phyloP scores from a whole-genome alignment of 2,113 vertebrate species.

The Sebastes fasciatus region DNA sequence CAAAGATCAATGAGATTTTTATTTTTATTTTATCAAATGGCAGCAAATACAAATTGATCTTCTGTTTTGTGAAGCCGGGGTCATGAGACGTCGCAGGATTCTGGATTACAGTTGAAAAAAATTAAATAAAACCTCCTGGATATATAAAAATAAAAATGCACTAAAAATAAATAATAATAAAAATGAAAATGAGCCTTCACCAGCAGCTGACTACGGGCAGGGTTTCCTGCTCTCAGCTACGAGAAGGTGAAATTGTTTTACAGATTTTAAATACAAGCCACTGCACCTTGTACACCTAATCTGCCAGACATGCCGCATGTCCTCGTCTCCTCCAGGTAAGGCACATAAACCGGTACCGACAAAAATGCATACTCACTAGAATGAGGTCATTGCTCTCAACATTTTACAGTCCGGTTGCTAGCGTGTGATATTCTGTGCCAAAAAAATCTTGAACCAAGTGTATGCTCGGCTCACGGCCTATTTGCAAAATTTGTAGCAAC shows the following conservation, averaged over 20 bases:
- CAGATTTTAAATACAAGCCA: constrained; percentile 1
- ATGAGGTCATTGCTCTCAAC: neutral
- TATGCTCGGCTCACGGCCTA: neutral
- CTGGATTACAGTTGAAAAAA: neutral
- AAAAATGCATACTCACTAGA: neutral
- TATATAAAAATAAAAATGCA: neutral
- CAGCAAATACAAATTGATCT: neutral
- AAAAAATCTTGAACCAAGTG: neutral
- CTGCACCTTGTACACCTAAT: neutral
- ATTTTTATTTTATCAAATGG: neutral
- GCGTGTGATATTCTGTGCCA: neutral
- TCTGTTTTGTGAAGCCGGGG: neutral
- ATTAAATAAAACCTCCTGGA: neutral
- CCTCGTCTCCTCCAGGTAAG: neutral
- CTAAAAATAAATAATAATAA: neutral
- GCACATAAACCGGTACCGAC: neutral
- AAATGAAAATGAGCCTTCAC: neutral
- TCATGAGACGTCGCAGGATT: neutral
- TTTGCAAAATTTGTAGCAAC: neutral
- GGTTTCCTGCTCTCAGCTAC: constrained; percentile 5
- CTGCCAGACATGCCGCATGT: neutral
- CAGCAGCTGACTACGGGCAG: no score
- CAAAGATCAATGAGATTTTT: neutral
- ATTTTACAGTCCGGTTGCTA: neutral
- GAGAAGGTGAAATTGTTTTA: neutral